Percentiles rank a stretch among this genome's conserved stretches.
These are phyloP conservation scores for Notothenia rossii DNA, from an alignment of 2,113 vertebrate species.

Conservation along the genomic window DNA sequence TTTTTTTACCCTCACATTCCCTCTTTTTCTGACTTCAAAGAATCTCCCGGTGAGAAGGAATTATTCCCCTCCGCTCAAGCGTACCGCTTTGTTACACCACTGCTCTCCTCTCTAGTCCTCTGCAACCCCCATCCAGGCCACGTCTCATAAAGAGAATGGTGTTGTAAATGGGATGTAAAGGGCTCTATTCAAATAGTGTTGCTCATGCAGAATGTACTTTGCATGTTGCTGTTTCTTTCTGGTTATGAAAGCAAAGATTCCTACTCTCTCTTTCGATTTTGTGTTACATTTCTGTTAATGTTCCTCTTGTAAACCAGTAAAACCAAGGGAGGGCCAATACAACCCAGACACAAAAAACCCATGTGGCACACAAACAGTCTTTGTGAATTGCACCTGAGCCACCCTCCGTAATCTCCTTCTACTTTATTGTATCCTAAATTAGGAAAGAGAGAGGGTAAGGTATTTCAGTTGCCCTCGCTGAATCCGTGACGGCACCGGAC, in stretches of 20 bases:
- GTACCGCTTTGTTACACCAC: slow-evolving; percentile 45
- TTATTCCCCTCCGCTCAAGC: slow-evolving; percentile 68
- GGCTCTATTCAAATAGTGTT: slow-evolving; percentile 3
- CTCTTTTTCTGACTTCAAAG: slow-evolving; percentile 73
- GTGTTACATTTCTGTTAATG: neutral
- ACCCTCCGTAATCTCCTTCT: neutral
- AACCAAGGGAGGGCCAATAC: slow-evolving; percentile 27
- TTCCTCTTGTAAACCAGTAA: slow-evolving; percentile 19
- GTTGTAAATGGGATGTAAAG: slow-evolving; percentile 32
- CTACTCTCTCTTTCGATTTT: neutral
- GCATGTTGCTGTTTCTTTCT: neutral
- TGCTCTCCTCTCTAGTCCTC: slow-evolving; percentile 1
- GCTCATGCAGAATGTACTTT: neutral
- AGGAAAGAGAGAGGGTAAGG: neutral
- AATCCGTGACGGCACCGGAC: slow-evolving; percentile 12
- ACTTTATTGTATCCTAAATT: slow-evolving; percentile 6
- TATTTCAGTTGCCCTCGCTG: slow-evolving; percentile 24
- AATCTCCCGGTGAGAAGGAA: slow-evolving; percentile 69
- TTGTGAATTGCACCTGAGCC: slow-evolving; percentile 31
- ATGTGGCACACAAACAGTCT: slow-evolving; percentile 13
- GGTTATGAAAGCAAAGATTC: neutral
- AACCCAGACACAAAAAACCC: slow-evolving; percentile 24
- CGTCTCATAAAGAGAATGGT: slow-evolving; percentile 33
- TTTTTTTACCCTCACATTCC: slow-evolving; percentile 53
- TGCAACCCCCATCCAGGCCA: slow-evolving; percentile 17